Evolutionary conservation across 64 coral and sea anemone species (phyloP).

Genomic region (Dendronephthya gigantea): DNA sequence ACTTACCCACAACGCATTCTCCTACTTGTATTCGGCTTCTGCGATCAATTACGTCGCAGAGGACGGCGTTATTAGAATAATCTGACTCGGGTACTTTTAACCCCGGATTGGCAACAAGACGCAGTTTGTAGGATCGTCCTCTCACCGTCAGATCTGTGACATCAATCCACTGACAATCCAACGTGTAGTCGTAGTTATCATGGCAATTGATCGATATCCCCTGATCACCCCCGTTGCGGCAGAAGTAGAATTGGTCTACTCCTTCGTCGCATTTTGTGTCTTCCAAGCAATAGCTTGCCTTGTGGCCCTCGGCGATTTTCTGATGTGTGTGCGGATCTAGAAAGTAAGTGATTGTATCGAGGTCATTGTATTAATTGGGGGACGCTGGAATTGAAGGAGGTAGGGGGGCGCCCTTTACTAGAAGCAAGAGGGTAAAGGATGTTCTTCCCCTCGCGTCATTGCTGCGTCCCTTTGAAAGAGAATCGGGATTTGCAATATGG

Average conservation of each 20-base stretch:
- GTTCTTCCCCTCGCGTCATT: too few relatives aligned
- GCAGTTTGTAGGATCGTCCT: slow-evolving; percentile 18
- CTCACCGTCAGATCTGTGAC: slow-evolving; percentile 26
- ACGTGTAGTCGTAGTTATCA: slow-evolving; percentile 56
- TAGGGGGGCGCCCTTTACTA: too few relatives aligned
- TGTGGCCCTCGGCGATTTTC: slow-evolving; percentile 60
- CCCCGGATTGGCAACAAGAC: slow-evolving; percentile 48
- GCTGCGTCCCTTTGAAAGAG: background rate
- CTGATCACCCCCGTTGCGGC: slow-evolving; percentile 42
- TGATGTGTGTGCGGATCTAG: background rate
- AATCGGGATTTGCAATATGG: too few relatives aligned
- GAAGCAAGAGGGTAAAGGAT: too few relatives aligned
- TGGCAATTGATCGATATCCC: slow-evolving; percentile 75
- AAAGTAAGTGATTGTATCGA: too few relatives aligned
- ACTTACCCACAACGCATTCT: slow-evolving; percentile 45
- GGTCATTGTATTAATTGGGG: too few relatives aligned
- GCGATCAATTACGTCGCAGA: slow-evolving; percentile 32
- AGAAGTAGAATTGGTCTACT: slow-evolving; percentile 51
- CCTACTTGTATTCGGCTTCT: background rate
- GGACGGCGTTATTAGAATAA: slow-evolving; percentile 62
- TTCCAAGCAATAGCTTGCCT: slow-evolving; percentile 80
- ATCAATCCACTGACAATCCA: slow-evolving; percentile 88
- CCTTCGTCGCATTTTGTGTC: slow-evolving; percentile 72
- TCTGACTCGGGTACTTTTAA: slow-evolving; percentile 66
- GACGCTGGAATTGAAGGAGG: too few relatives aligned